Evolutionary conservation across 2,797 vertebrate species (phyloP).

Genomic region (Gastrophryne carolinensis): DNA sequence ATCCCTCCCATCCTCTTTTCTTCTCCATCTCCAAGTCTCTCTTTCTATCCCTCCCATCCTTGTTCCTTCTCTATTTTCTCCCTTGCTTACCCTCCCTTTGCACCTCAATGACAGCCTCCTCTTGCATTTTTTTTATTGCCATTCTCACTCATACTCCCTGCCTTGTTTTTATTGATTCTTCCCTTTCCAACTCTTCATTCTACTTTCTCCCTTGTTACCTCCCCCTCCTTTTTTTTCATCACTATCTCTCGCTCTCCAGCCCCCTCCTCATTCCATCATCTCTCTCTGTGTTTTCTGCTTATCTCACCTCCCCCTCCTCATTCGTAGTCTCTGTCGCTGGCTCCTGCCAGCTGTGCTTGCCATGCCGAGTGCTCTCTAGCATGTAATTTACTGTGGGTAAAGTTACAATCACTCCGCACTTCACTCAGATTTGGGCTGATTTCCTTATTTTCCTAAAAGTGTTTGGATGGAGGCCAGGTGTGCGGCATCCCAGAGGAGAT

Average conservation of each 20-base stretch:
- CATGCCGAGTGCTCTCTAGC: conserved; percentile 48
- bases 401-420: conserved; percentile 50
- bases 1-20: not conserved
- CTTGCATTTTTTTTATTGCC: no score
- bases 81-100: no score
- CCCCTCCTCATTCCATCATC: not conserved
- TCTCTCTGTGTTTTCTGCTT: not conserved
- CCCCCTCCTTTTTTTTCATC: no score
- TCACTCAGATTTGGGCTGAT: conserved; percentile 48
- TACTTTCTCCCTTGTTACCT: no score
- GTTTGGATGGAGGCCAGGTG: conserved; percentile 49
- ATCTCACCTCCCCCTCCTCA: not conserved
- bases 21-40: not conserved
- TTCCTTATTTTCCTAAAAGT: conserved; percentile 49
- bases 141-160: no score
- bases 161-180: no score
- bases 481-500: conserved; percentile 16
- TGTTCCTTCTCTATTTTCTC: no score
- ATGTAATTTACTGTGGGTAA: conserved; percentile 50
- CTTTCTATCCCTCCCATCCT: not conserved
- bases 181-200: no score
- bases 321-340: not conserved
- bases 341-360: conserved; percentile 43
- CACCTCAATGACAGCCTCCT: no score
- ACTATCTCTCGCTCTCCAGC: not conserved